These are phyloP conservation scores for Thamnophis elegans DNA, from an alignment of 2,797 vertebrate genomes.

Conservation along the genomic window DNA sequence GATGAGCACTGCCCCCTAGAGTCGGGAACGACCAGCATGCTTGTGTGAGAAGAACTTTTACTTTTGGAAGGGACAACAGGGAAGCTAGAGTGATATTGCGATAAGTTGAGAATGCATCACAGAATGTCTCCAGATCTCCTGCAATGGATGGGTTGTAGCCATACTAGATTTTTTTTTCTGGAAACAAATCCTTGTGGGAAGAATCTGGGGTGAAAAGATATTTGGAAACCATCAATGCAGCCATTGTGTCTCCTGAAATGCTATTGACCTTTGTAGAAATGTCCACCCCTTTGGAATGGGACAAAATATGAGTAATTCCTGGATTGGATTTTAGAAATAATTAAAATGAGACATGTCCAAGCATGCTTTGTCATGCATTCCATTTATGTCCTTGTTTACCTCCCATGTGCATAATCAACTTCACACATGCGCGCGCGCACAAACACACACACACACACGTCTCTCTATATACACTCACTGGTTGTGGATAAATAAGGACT, in stretches of 20 bases:
- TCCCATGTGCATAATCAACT: slow-evolving; percentile 11
- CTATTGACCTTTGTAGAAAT: not conserved
- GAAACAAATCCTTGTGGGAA: not conserved
- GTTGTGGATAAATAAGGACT: not conserved
- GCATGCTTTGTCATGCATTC: not conserved
- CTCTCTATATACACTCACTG: not conserved
- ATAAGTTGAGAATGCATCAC: not conserved
- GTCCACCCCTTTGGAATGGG: not conserved
- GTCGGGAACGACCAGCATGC: no score
- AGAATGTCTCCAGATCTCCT: not conserved
- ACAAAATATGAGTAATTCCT: not conserved
- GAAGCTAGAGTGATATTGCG: not conserved
- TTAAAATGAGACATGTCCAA: slow-evolving; percentile 27
- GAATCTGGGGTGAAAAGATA: not conserved
- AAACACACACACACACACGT: not conserved
- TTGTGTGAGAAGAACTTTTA: no score
- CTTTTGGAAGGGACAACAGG: no score
- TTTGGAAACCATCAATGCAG: not conserved
- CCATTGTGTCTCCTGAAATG: not conserved
- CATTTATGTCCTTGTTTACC: slow-evolving; percentile 19
- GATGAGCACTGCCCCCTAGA: no score
- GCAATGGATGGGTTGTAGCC: not conserved
- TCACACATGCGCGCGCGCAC: not conserved
- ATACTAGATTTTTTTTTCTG: not conserved
- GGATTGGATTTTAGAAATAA: slow-evolving; percentile 1